Evolutionary conservation across 2,797 vertebrate genomes (phyloP).

Genomic region (Allochrocebus solatus): DNA sequence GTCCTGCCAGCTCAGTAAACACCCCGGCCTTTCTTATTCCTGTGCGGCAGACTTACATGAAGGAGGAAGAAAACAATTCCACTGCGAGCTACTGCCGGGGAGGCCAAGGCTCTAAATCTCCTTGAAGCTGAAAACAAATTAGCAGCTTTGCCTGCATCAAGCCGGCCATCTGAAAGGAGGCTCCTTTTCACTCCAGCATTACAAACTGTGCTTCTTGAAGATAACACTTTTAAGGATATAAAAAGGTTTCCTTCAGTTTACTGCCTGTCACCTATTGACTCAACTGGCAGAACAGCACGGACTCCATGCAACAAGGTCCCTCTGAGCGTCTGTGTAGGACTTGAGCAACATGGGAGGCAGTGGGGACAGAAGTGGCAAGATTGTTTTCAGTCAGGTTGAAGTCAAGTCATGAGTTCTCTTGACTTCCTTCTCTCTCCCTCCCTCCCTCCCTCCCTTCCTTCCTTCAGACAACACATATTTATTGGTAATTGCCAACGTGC

Average conservation of each 20-base stretch:
- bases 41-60: slow-evolving; percentile 70
- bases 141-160: slow-evolving; percentile 80
- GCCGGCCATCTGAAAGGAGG: slow-evolving; percentile 67
- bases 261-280: slow-evolving; percentile 70
- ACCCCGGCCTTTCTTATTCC: slow-evolving; percentile 55
- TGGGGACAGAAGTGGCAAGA: neutral
- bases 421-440: neutral
- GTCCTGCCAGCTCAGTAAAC: slow-evolving; percentile 63
- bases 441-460: neutral
- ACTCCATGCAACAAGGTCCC: neutral
- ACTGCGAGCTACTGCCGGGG: slow-evolving; percentile 68
- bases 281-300: slow-evolving; percentile 8
- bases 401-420: neutral
- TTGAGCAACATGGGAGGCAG: neutral
- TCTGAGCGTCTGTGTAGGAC: rapidly evolving
- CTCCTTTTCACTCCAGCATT: slow-evolving; percentile 68
- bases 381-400: neutral
- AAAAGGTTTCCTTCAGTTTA: slow-evolving; percentile 77
- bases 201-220: slow-evolving; percentile 67
- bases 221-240: slow-evolving; percentile 70
- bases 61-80: slow-evolving; percentile 78
- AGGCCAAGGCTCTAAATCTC: slow-evolving; percentile 81
- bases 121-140: slow-evolving; percentile 85
- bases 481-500: neutral
- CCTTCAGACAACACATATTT: neutral